phyloP scores from a whole-genome alignment of 2,797 vertebrate species.

The Syngnathus rostellatus region DNA sequence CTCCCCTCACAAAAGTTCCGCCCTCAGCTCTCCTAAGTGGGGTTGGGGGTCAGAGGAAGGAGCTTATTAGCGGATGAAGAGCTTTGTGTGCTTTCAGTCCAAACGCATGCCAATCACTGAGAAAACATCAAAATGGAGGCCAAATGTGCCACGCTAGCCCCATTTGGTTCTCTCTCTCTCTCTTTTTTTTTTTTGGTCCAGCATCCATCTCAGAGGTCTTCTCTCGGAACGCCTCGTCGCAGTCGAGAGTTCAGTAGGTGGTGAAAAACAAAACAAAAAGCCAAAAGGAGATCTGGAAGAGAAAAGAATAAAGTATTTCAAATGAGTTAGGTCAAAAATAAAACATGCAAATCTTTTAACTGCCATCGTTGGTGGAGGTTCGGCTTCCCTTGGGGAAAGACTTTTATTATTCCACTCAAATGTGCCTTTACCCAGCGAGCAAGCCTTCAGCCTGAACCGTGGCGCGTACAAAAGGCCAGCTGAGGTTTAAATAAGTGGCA shows the following conservation, averaged over 20 bases:
- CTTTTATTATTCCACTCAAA: background rate
- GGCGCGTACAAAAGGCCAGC: background rate
- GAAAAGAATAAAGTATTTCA: background rate
- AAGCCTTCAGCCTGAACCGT: background rate
- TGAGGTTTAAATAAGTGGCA: slow-evolving; percentile 40
- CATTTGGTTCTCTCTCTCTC: slow-evolving; percentile 40
- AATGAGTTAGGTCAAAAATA: no score
- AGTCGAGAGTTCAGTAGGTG: slow-evolving; percentile 67
- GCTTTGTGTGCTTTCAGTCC: slow-evolving; percentile 12
- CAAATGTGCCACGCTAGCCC: slow-evolving; percentile 21
- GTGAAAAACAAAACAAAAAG: slow-evolving; percentile 31
- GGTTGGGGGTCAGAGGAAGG: slow-evolving; percentile 40
- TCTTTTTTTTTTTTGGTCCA: slow-evolving; percentile 21
- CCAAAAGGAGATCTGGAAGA: slow-evolving; percentile 53
- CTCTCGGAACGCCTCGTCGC: slow-evolving; percentile 60
- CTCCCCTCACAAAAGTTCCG: background rate
- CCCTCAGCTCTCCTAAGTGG: background rate
- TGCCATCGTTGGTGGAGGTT: background rate
- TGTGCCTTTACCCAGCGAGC: background rate
- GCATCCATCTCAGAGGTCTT: slow-evolving; percentile 29
- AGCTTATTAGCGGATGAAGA: slow-evolving; percentile 37
- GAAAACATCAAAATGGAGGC: background rate
- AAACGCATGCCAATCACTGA: slow-evolving; percentile 4
- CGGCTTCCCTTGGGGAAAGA: background rate
- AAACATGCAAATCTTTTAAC: background rate